Percentiles rank a stretch among this genome's conserved stretches.
Conservation (phyloP, 2,797 vertebrate genomes). For the Phalloptychus januarius region DNA sequence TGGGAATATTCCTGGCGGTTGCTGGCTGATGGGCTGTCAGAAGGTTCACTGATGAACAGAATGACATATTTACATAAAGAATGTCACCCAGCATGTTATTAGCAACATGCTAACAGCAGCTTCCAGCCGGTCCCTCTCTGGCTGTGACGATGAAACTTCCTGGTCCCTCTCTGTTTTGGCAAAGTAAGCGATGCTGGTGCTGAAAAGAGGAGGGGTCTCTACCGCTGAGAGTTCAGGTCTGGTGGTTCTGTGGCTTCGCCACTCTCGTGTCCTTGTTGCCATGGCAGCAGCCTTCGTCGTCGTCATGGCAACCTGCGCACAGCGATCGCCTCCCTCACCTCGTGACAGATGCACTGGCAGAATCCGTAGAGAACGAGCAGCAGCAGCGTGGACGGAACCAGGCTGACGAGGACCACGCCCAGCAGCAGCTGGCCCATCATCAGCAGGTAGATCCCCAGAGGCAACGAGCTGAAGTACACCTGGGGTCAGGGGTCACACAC, state of each 20-base stretch:
- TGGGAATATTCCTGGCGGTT: neutral
- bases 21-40: neutral
- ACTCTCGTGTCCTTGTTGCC: neutral
- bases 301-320: conserved; percentile 43
- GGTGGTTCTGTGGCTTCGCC: neutral
- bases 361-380: conserved; percentile 87
- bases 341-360: conserved; percentile 89
- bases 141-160: neutral
- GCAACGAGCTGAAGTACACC: conserved; percentile 90
- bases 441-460: conserved; percentile 90
- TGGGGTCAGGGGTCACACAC: conserved; percentile 14
- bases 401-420: conserved; percentile 86
- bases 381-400: conserved; percentile 89
- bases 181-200: conserved; percentile 44
- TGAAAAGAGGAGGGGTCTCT: conserved; percentile 17
- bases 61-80: neutral
- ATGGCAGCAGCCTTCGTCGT: neutral
- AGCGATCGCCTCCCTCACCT: conserved; percentile 76
- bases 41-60: neutral
- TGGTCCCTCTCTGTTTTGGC: conserved; percentile 19
- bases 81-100: neutral
- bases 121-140: conserved; percentile 1
- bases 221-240: neutral
- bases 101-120: neutral
- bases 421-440: conserved; percentile 87